Evolutionary conservation across 1,140 invertebrate genomes (phyloP), one percentile per base, ranked within the genome.

Genomic region (Psilanteris sp.): DNA sequence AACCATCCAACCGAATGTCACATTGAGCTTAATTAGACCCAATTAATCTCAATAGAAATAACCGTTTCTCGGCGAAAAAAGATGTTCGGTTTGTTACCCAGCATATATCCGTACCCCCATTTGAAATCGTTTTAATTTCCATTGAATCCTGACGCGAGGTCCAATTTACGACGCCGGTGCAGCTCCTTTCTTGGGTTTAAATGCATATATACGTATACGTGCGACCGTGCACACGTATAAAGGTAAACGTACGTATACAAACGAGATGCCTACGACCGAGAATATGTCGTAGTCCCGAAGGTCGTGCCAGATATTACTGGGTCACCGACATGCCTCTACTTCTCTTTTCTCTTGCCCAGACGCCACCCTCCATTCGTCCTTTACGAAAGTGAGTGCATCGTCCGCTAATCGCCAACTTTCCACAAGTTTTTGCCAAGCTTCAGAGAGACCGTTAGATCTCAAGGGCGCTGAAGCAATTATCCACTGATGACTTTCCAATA

Each of bases 261-360:
- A 29, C 31, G 34, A 77, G 46, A 36, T 68, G 57, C 36, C 64
- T 70, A 46, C 68, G 54, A 68, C 36, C 67, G 32, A 62, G 78
- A 81, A 80, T 78, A 75, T 79, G 73, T 82, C 79, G 76, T 48
- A 36, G 62, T 66, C 77, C 72, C 80, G 80, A 83, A 84, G 83
- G 83, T 83, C 81, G 81, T 52, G 77, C 59, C 77, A 81, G 72
- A 83, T 80, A 70, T 81, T 81, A 83, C 79, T 85, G 54, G 82
- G 82, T 85, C 82, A 85, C 67, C 67, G 70, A 81, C 71, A 52
- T 73, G 67, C 22, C 31, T 26, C 18, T 13, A 14, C 46, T 6
- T 4, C 16, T 43, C 43, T 59, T 66, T 29, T 52, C 13, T 14
- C 41, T 4, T 26, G 10, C 37, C 41, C 26, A 14, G 43, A 11